Percentiles rank a stretch among this genome's conserved stretches.
These are phyloP conservation scores for Emberiza fucata DNA, from an alignment of 2,113 vertebrate genomes.

Conservation along the genomic window DNA sequence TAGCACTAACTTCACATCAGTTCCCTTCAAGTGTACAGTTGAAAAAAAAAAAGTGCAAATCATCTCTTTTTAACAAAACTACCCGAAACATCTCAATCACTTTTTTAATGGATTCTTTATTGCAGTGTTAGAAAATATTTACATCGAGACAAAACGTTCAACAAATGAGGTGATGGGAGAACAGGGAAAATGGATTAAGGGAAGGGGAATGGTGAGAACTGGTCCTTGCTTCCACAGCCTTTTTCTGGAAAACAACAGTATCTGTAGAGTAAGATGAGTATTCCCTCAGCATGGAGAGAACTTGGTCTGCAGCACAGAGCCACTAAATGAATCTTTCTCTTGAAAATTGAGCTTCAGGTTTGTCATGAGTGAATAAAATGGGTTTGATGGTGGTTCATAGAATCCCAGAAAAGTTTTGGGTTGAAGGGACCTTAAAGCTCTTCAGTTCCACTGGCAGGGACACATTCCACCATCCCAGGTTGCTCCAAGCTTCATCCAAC, in stretches of 20 bases:
- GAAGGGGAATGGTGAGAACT: neutral
- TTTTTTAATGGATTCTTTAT: constrained; percentile 48
- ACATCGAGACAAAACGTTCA: neutral
- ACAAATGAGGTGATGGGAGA: neutral
- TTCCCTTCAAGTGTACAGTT: constrained; percentile 24
- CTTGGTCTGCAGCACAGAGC: neutral
- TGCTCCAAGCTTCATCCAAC: accelerated
- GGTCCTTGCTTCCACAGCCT: neutral
- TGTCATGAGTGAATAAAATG: constrained; percentile 2
- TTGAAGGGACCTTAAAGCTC: neutral
- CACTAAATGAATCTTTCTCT: neutral
- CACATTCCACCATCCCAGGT: accelerated
- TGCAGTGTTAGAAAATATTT: constrained; percentile 12
- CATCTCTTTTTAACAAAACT: constrained; percentile 38
- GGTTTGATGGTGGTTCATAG: neutral
- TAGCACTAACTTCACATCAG: constrained; percentile 36
- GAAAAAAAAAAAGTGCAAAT: constrained; percentile 9
- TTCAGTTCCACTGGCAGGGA: neutral
- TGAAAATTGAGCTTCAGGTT: constrained; percentile 14
- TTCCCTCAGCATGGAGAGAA: neutral
- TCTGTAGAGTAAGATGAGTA: accelerated
- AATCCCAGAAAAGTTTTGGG: neutral
- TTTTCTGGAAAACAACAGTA: neutral
- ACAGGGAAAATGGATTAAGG: neutral
- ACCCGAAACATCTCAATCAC: constrained; percentile 33